A percentile compares a stretch with the other conserved stretches of the same genome.
Evolutionary conservation across 1,140 invertebrate species (phyloP).

Genomic region (Bradysia coprophila): DNA sequence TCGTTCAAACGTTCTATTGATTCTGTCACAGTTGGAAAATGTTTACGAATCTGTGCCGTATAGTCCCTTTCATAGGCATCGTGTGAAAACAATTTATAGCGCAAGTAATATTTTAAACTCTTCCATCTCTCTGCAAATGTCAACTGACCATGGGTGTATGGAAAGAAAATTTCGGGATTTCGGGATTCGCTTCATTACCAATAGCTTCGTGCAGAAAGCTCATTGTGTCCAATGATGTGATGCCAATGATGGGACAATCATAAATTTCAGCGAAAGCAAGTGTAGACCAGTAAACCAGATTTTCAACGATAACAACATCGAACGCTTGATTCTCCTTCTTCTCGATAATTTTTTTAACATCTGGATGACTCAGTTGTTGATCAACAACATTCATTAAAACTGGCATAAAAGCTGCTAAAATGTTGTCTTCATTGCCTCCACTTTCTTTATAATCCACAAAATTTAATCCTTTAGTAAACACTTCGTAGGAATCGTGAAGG

Average conservation of each 20-base stretch:
- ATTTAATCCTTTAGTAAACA: slow-evolving; percentile 15
- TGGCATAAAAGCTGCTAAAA: too few relatives aligned
- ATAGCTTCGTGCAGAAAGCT: slow-evolving; percentile 33
- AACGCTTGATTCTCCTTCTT: slow-evolving; percentile 24
- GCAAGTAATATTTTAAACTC: too few relatives aligned
- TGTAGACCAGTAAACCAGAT: slow-evolving; percentile 44
- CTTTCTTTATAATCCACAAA: slow-evolving; percentile 10
- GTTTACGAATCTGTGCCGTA: slow-evolving; percentile 38
- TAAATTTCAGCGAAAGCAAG: slow-evolving; percentile 32
- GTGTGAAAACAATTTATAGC: too few relatives aligned
- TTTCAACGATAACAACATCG: slow-evolving; percentile 41
- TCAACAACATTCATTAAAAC: too few relatives aligned
- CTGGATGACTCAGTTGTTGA: too few relatives aligned
- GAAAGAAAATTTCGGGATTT: too few relatives aligned
- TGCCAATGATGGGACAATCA: slow-evolving; percentile 29
- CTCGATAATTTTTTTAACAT: not conserved
- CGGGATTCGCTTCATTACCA: slow-evolving; percentile 32
- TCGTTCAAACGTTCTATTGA: slow-evolving; percentile 37
- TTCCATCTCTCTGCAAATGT: slow-evolving; percentile 26
- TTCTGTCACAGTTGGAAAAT: slow-evolving; percentile 32
- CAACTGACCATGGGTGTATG: slow-evolving; percentile 31
- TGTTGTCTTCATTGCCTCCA: not conserved
- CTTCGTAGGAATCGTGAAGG: slow-evolving; percentile 18
- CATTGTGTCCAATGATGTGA: slow-evolving; percentile 36
- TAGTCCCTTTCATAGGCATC: slow-evolving; percentile 31